Evolutionary conservation across 2,113 vertebrate species (phyloP).

Genomic region (Dascyllus trimaculatus): DNA sequence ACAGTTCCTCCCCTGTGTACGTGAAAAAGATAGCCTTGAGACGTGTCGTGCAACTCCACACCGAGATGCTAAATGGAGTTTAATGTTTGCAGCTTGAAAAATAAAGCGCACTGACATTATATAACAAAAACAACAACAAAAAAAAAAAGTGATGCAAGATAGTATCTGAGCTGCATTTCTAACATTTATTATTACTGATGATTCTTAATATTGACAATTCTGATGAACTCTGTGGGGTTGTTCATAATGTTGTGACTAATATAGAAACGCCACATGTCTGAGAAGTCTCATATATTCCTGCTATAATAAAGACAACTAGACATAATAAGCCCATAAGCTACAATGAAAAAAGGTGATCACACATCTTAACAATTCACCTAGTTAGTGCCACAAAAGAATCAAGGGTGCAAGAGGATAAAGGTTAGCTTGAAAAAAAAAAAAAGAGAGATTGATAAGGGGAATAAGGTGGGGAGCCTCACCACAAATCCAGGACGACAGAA

Average conservation of each 20-base stretch:
- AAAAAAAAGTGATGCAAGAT: background rate
- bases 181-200: too few relatives aligned
- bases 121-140: slow-evolving; percentile 15
- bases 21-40: slow-evolving; percentile 62
- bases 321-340: background rate
- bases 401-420: slow-evolving; percentile 29
- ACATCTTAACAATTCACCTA: background rate
- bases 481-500: slow-evolving; percentile 93
- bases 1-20: slow-evolving; percentile 86
- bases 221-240: background rate
- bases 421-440: slow-evolving; percentile 20
- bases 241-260: background rate
- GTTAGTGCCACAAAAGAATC: slow-evolving; percentile 8
- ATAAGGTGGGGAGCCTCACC: slow-evolving; percentile 83
- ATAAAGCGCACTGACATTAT: slow-evolving; percentile 19
- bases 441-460: slow-evolving; percentile 24
- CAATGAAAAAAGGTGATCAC: background rate
- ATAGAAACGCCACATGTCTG: too few relatives aligned
- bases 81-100: slow-evolving; percentile 52
- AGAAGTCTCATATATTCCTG: background rate
- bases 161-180: background rate
- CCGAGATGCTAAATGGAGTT: slow-evolving; percentile 25
- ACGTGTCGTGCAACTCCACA: background rate
- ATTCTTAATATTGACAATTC: too few relatives aligned
- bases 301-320: background rate